Base-by-base conservation (phyloP, 2,888 invertebrate species). In the Lypha dubia region DNA sequence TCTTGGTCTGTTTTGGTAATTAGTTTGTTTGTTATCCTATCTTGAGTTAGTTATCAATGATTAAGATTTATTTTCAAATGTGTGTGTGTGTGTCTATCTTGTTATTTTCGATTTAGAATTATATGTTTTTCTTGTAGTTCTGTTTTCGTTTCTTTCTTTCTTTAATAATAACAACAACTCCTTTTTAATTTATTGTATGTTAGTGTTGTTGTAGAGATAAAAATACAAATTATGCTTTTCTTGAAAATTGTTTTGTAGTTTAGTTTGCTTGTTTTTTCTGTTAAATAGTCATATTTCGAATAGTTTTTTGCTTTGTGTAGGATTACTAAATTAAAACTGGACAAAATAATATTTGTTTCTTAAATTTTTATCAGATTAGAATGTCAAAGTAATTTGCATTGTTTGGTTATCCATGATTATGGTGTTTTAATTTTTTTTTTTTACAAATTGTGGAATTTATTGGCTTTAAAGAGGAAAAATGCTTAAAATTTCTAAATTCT, bases 31-130 rank as follows among this genome's bases (percentile, higher is more conserved):
- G 38, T 83, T 79, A 56, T 68, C 11, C 38, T 49, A 79, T 74
- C 56, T 62, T 62, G 32, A 56, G 70, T 63, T 63, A 38, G 56
- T 74, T 71, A 83, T 83, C 83, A 74, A 44, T 74, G 62, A 74
- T 83, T 67, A 58, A 73, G 67, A 67, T 51, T 70, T 60, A 41
- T 9, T 41, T 24, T 28, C 35, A 60, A 28, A 22, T 15, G 6
- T 7, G 6, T 28, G 38, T 53, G 13, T 44, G 3, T 70, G 13
- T 51, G 20, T 51, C 13, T 38, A 13, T 9, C 13, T 1, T 7
- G n/a, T 24, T 15, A 15, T 35, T 73, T 73, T 60, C 22, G 73
- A 22, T 75, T 56, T 65, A 6, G 24, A 74, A 60, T 53, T 65
- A 56, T 53, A 32, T 53, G 44, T 56, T 28, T 75, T 67, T 35